Evolutionary conservation across 2,113 vertebrate genomes (phyloP).

Genomic region (Condylura cristata): DNA sequence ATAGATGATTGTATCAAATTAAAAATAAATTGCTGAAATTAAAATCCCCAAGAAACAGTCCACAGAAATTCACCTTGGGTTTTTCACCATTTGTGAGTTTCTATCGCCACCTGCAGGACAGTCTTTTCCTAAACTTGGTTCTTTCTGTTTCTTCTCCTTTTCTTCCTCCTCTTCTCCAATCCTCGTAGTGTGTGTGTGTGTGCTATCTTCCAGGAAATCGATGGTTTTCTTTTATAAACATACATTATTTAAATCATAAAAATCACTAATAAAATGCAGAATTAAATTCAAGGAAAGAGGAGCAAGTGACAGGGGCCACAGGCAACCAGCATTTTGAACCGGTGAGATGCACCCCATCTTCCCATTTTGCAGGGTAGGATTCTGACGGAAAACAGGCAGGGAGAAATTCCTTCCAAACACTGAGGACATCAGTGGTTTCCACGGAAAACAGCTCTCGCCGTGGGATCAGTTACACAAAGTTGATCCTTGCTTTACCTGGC

Average conservation of each 20-base stretch:
- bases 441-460: background rate
- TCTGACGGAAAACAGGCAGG: background rate
- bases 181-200: background rate
- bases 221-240: background rate
- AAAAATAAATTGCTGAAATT: conserved; percentile 84
- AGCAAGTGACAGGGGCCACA: accelerated
- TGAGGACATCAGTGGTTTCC: background rate
- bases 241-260: background rate
- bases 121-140: background rate
- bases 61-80: conserved; percentile 67
- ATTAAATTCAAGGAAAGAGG: background rate
- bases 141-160: background rate
- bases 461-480: background rate
- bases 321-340: background rate
- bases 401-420: background rate
- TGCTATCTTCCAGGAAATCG: background rate
- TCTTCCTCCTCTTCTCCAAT: background rate
- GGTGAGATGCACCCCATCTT: background rate
- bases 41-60: conserved; percentile 78
- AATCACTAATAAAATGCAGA: background rate
- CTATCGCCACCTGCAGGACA: conserved; percentile 88
- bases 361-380: background rate
- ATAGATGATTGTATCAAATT: conserved; percentile 80
- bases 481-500: background rate
- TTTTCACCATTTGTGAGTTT: conserved; percentile 82